Conservation (phyloP, 35 echinoderm and acorn worm species). For the Strongylocentrotus purpuratus region DNA sequence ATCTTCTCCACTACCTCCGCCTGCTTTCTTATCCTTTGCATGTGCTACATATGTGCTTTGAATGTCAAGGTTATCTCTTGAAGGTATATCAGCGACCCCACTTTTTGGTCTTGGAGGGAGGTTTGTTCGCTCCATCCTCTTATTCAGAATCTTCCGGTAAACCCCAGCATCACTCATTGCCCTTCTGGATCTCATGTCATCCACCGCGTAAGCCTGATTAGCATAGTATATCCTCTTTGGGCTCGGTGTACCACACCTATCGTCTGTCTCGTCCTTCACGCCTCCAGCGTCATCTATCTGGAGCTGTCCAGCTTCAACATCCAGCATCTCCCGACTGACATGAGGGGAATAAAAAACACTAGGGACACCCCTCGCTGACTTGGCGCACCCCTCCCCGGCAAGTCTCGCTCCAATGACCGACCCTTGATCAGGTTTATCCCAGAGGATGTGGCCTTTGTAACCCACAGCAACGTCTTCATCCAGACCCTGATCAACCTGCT, state of each 20-base stretch:
- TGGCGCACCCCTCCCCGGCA: background rate
- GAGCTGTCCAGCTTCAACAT: conserved; percentile 16
- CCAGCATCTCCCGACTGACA: background rate
- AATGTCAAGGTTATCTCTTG: conserved; percentile 29
- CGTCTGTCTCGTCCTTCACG: conserved; percentile 18
- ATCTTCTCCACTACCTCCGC: background rate
- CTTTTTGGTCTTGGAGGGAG: conserved; percentile 46
- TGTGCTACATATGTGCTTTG: background rate
- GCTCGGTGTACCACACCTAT: conserved; percentile 9
- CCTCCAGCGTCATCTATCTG: background rate
- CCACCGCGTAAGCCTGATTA: conserved; percentile 15
- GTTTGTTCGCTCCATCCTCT: conserved; percentile 19
- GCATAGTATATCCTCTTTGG: conserved; percentile 37
- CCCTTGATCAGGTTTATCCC: conserved; percentile 26
- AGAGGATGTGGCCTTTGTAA: background rate
- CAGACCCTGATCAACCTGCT: conserved; percentile 55
- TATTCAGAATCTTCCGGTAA: conserved; percentile 39
- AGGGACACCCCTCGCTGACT: background rate
- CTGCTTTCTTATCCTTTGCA: background rate
- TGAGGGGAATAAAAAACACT: conserved; percentile 23
- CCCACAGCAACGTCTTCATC: conserved; percentile 33
- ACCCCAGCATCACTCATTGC: conserved; percentile 51
- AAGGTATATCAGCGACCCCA: background rate
- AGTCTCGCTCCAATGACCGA: background rate
- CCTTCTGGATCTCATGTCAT: conserved; percentile 29